Conservation (phyloP, 30 jellyfish, hydroid and myxozoan species). For the Rhopilema esculentum region DNA sequence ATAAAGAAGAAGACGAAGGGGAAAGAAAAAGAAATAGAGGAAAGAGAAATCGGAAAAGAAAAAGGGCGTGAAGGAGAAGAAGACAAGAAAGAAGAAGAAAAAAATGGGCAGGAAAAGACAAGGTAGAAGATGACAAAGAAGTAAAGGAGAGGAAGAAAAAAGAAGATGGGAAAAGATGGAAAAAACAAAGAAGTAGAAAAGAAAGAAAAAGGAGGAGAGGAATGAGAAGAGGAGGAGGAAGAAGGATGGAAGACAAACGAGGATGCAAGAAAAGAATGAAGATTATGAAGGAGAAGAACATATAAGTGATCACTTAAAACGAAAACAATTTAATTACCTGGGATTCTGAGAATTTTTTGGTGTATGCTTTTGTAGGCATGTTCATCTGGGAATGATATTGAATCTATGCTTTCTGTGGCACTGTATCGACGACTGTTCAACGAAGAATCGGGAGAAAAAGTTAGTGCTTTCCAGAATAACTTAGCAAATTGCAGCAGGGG, state of each 20-base stretch:
- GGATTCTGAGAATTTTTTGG: background rate
- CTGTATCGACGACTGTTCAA: background rate
- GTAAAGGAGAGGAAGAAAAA: background rate
- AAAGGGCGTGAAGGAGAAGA: background rate
- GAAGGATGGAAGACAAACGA: background rate
- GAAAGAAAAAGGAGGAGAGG: background rate
- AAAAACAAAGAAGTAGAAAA: background rate
- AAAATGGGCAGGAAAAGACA: background rate
- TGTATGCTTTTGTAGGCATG: background rate
- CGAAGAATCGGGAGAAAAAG: background rate
- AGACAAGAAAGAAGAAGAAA: background rate
- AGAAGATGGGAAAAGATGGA: background rate
- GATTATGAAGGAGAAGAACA: too few relatives aligned
- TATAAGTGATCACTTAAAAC: too few relatives aligned
- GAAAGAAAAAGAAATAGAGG: background rate
- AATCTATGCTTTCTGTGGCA: conserved; percentile 21
- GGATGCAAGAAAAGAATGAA: too few relatives aligned
- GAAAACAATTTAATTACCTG: too few relatives aligned
- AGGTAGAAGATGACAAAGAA: background rate
- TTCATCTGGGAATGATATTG: background rate
- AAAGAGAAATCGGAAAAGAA: background rate
- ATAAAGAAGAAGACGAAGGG: background rate
- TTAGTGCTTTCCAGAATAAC: too few relatives aligned
- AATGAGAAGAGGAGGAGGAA: background rate
- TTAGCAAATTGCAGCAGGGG: too few relatives aligned